Base-by-base conservation (phyloP, 64 coral and sea anemone genomes). In the Astreopora myriophthalma region DNA sequence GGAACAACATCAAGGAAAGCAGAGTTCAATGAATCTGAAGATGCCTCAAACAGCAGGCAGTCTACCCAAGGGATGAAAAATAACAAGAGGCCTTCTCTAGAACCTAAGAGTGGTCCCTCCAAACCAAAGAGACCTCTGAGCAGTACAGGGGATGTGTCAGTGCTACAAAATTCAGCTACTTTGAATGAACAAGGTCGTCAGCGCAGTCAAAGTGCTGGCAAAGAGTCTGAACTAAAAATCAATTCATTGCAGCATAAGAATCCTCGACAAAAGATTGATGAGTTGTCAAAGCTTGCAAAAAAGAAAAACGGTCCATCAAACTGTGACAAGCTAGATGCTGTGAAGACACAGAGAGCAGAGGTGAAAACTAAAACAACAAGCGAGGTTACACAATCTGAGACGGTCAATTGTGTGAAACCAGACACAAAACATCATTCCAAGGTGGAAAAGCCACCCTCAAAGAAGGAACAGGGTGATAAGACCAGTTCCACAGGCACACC, bases 341-440 rank as follows among this genome's bases (percentile, higher is more conserved):
- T 71, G 8, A 94, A 83, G 25, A 23, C 42, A 26, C 76, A 74
- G 32, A 88, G 83, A 62, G 8, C 24, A 23, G 92, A 89, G 42
- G 40, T 87, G 1, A 89, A 74, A n/a, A 29, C 51, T 24, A 94
- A 89, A 42, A 78, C 62, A 40, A 69, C 38, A 25, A 60, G 70
- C n/a, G 85, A 88, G 46, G 84, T 71, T 27, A 42, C 75, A 0
- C 76, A 94, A 9, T 72, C 86, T 19, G 48, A 62, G 16, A 32
- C 85, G 2, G 49, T 88, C 11, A 94, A 94, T 42, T 94, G 66
- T 58, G 20, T 77, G 8, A 87, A 79, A 48, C 25, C 84, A 48
- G 75, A 89, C 6, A 46, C 12, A 58, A 82, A 82, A 62, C 71
- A 69, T 33, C 66, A 94, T 17, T 64, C 7, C 24, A 88, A 76